Conservation (phyloP, 2,797 vertebrate species). For the Danio albolineatus region DNA sequence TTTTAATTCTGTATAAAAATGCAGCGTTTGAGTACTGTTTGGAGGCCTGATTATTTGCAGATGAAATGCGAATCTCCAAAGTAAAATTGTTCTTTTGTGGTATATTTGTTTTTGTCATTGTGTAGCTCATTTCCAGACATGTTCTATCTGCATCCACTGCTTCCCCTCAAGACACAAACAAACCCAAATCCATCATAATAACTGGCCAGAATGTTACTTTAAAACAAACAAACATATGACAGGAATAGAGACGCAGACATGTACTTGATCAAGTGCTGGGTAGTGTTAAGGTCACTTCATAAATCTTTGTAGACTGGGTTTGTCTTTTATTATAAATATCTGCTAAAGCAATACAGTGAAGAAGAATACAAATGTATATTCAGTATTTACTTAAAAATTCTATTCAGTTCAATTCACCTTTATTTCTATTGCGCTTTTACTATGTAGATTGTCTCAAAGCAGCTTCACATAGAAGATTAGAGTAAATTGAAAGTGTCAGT, state of each 20-base stretch:
- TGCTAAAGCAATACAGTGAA: background rate
- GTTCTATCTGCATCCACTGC: slow-evolving; percentile 11
- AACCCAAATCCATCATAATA: slow-evolving; percentile 16
- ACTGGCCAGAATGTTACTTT: background rate
- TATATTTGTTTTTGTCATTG: background rate
- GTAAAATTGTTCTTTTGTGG: background rate
- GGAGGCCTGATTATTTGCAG: background rate
- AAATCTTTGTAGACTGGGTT: background rate
- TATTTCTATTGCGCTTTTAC: no score
- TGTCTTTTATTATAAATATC: background rate
- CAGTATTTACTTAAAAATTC: background rate
- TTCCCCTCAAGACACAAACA: slow-evolving; percentile 12
- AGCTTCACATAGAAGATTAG: no score
- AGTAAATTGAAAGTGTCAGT: no score
- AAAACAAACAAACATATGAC: background rate
- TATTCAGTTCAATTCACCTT: no score
- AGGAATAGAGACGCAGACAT: background rate
- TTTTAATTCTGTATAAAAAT: background rate
- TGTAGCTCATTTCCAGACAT: background rate
- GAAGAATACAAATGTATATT: background rate
- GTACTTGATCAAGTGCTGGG: background rate
- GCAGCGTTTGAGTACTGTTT: slow-evolving; percentile 18
- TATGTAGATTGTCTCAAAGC: no score
- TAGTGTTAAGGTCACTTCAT: background rate
- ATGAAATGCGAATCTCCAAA: background rate